A percentile compares a stretch with the other conserved stretches of the same genome.
Conservation (phyloP, 2,113 vertebrate species). For the Ctenodactylus gundi region DNA sequence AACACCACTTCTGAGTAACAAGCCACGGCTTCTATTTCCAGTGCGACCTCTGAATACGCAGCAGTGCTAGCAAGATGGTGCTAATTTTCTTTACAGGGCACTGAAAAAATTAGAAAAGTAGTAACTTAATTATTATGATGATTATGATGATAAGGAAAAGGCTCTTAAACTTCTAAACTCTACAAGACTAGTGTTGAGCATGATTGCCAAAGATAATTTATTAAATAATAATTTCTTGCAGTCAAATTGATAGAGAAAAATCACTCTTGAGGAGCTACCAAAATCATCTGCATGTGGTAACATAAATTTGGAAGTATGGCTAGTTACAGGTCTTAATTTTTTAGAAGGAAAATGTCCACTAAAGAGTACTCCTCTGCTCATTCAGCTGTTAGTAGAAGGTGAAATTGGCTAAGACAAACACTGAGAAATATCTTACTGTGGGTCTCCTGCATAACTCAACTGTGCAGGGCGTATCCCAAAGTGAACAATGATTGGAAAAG, state of each 20-base stretch:
- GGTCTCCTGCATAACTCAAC: constrained; percentile 99
- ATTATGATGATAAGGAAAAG: constrained; percentile 11
- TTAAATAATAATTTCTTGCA: constrained; percentile 5
- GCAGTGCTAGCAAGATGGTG: constrained; percentile 6
- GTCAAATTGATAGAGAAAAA: background rate
- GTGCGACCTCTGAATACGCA: background rate
- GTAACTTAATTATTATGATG: background rate
- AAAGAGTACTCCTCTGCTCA: constrained; percentile 48
- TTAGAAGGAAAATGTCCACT: constrained; percentile 21
- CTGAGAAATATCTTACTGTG: constrained; percentile 92
- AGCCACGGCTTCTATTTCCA: background rate
- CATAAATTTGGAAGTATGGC: constrained; percentile 17
- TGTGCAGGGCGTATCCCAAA: constrained; percentile 98
- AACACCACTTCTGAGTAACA: background rate
- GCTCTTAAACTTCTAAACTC: background rate
- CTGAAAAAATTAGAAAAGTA: constrained; percentile 30
- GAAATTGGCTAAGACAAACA: constrained; percentile 71
- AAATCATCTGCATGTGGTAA: constrained; percentile 26
- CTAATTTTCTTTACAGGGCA: constrained; percentile 40
- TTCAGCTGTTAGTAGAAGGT: constrained; percentile 74
- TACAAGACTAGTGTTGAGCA: background rate
- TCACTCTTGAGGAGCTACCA: constrained; percentile 10
- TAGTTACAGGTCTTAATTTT: constrained; percentile 37
- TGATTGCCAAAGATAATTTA: background rate
- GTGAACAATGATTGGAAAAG: constrained; percentile 99